Base-by-base conservation (phyloP, 2,797 vertebrate species). In the Syngnathus acus region DNA sequence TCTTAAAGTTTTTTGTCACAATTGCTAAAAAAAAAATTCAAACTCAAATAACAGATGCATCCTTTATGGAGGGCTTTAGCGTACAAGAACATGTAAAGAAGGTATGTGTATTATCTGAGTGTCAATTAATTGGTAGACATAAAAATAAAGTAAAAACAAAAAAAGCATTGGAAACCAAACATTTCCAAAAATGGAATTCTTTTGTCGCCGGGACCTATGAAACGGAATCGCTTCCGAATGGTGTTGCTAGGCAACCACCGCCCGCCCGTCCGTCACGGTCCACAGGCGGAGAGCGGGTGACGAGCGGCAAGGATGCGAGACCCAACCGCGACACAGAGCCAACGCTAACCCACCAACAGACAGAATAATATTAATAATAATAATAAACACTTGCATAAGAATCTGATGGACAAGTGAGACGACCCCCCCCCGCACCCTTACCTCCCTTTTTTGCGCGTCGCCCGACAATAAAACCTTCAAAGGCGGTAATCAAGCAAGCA, bases 201-300 rank as follows among this genome's bases (percentile, higher is more conserved):
- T 84, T 83, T 86, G 78, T 87, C 86, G 75, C 11, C 82, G 2
- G 43, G 50, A 68, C 65, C 71, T 67, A 80, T 74, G 65, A 60
- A 51, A 64, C 26, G 79, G 72, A 82, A 80, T 80, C 32, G 9
- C 66, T 64, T 78, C 82, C 72, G 66, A 72, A 76, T 67, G 71
- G 66, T 32, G 89, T 89, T 89, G 86, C 87, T 86, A 88, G 82
- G 88, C 86, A 79, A 91, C 88, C 50, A 62, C 64, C 61, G 21
- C 48, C 50, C 54, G 14, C 54, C 54, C 5, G 26, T 57, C 54
- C 54, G 62, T 64, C 62, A 64, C 62, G 32, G 62, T 51, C 62
- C 26, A 8, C 21, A 11, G 71, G 80, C 65, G 58, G 67, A 37
- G 60, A 75, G 68, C 72, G 65, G 67, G 65, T 39, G 51, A 72